These are phyloP conservation scores for Neolamprologus toae DNA, from an alignment of 2,113 vertebrate species.

Conservation along the genomic window DNA sequence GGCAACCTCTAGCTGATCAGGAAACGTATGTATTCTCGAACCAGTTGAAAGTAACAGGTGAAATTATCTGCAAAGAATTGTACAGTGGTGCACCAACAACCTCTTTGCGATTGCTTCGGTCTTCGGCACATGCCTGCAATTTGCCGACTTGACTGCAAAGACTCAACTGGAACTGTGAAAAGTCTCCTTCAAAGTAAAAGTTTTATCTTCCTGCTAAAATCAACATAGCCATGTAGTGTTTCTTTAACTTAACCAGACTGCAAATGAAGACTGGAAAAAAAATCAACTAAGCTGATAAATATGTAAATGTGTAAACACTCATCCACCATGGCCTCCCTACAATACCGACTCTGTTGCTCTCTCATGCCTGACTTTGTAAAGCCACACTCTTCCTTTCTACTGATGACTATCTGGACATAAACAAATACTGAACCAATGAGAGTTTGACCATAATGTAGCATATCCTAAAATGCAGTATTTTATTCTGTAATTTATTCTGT, in stretches of 20 bases:
- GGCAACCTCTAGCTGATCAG: neutral
- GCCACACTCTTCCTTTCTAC: neutral
- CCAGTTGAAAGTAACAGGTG: neutral
- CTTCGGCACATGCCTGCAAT: neutral
- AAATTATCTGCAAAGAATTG: neutral
- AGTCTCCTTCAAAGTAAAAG: neutral
- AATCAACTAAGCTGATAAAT: neutral
- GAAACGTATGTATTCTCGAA: neutral
- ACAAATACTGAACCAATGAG: neutral
- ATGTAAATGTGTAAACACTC: neutral
- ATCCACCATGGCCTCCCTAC: neutral
- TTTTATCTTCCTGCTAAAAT: neutral
- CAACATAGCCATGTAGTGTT: neutral
- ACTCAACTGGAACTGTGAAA: neutral
- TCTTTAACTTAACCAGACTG: neutral
- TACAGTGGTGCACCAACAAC: neutral
- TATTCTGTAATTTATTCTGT: neutral
- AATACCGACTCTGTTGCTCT: neutral
- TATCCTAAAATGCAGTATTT: neutral
- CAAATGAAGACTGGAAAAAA: neutral
- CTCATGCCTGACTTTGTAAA: neutral
- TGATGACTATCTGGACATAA: neutral
- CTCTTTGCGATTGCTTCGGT: neutral
- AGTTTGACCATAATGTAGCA: neutral
- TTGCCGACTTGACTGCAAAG: neutral